These are phyloP conservation scores for Entomobrya proxima DNA, from an alignment of 2,888 invertebrate species.

Conservation along the genomic window DNA sequence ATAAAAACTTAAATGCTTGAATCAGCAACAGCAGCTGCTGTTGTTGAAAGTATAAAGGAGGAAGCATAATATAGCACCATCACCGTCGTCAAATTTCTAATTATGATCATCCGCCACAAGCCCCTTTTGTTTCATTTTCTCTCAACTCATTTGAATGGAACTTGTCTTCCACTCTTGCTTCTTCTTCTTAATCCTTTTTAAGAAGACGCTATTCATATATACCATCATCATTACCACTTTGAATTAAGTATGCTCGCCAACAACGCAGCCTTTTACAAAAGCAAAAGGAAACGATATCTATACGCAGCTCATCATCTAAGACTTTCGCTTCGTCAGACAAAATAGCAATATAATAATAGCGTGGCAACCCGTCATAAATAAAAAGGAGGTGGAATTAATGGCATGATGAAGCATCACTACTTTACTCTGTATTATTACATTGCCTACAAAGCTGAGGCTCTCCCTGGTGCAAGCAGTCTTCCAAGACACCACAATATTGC, in stretches of 20 bases:
- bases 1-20: neutral
- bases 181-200: constrained; percentile 50
- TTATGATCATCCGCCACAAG: constrained; percentile 49
- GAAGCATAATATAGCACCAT: neutral
- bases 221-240: neutral
- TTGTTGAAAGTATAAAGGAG: neutral
- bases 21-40: neutral
- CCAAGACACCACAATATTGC: constrained; percentile 9
- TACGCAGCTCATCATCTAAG: neutral
- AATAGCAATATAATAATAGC: constrained; percentile 16
- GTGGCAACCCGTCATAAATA: constrained; percentile 23
- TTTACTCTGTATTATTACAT: too few species aligned
- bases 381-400: constrained; percentile 47
- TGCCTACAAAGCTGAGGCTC: neutral
- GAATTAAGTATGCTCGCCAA: neutral
- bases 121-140: constrained; percentile 36
- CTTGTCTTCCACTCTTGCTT: neutral
- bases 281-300: neutral
- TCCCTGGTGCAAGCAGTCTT: neutral
- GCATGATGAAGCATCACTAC: constrained; percentile 37
- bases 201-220: constrained; percentile 23
- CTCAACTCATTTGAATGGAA: constrained; percentile 26
- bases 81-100: constrained; percentile 48
- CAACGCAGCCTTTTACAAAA: neutral
- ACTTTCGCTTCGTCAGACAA: neutral